Percentiles rank a stretch among this genome's conserved stretches.
These are phyloP conservation scores for Actinostola sp. DNA, from an alignment of 92 coral and sea anemone genomes.

Conservation along the genomic window DNA sequence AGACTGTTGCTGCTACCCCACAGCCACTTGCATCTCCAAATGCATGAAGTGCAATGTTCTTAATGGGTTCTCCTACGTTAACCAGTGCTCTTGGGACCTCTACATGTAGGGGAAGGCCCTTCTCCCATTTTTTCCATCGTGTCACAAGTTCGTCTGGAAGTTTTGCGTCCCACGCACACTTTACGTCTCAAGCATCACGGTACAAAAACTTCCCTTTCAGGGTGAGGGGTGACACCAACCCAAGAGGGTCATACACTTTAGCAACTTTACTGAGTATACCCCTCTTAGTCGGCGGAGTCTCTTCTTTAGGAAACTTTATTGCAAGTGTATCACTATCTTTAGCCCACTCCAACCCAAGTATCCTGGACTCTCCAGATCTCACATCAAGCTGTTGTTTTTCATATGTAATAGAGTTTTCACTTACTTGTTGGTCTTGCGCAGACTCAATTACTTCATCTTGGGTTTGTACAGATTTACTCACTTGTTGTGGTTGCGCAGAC, in stretches of 20 bases:
- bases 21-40: slow-evolving; percentile 63
- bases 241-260: slow-evolving; percentile 58
- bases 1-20: slow-evolving; percentile 44
- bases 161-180: slow-evolving; percentile 52
- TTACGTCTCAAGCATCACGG: slow-evolving; percentile 47
- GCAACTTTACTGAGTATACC: slow-evolving; percentile 10
- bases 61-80: slow-evolving; percentile 11
- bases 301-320: slow-evolving; percentile 25
- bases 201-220: slow-evolving; percentile 49
- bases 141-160: slow-evolving; percentile 13
- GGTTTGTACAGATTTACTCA: not conserved
- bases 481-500: slow-evolving; percentile 23
- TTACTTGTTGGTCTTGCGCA: slow-evolving; percentile 1
- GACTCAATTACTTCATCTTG: too few species aligned
- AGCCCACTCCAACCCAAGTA: slow-evolving; percentile 27
- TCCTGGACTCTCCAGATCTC: slow-evolving; percentile 7
- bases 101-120: slow-evolving; percentile 22
- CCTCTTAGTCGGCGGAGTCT: slow-evolving; percentile 6
- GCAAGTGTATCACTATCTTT: slow-evolving; percentile 27
- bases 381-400: slow-evolving; percentile 51
- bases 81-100: slow-evolving; percentile 31
- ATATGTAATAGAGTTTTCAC: not conserved
- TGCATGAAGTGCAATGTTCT: slow-evolving; percentile 40
- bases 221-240: slow-evolving; percentile 42
- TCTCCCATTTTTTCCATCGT: slow-evolving; percentile 35